Conservation (phyloP, 2,888 invertebrate species). For the Saturnia pavonia region DNA sequence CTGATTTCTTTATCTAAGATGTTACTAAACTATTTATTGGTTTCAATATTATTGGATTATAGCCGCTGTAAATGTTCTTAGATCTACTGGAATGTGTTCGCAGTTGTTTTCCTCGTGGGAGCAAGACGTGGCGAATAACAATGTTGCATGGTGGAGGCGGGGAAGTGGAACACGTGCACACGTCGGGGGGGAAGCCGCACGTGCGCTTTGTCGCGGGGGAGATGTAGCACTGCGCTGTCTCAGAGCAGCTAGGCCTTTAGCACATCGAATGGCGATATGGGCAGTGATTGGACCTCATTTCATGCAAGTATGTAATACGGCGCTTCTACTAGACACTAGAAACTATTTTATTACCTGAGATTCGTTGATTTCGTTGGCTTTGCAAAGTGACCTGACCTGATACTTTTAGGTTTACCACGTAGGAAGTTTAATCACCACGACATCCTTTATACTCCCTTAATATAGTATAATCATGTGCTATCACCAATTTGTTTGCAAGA, state of each 20-base stretch:
- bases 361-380: too few species aligned
- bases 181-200: conserved; percentile 54
- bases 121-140: conserved; percentile 60
- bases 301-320: conserved; percentile 86
- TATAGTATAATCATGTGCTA: too few species aligned
- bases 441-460: too few species aligned
- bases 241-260: conserved; percentile 91
- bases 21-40: neutral
- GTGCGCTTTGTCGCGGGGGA: conserved; percentile 90
- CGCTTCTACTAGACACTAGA: neutral
- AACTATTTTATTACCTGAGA: neutral
- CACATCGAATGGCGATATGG: conserved; percentile 97
- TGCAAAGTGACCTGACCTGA: too few species aligned
- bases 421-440: too few species aligned
- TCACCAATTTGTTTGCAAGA: too few species aligned
- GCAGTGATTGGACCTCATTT: conserved; percentile 95
- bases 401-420: too few species aligned
- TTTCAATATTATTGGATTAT: neutral
- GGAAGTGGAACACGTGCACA: conserved; percentile 30
- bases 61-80: neutral
- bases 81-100: neutral
- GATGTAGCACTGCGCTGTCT: conserved; percentile 94
- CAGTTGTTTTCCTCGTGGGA: conserved; percentile 66
- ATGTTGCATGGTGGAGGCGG: conserved; percentile 55
- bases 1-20: neutral